These are phyloP conservation scores for Ametastegia equiseti DNA, from an alignment of 2,888 invertebrate genomes.

Conservation along the genomic window DNA sequence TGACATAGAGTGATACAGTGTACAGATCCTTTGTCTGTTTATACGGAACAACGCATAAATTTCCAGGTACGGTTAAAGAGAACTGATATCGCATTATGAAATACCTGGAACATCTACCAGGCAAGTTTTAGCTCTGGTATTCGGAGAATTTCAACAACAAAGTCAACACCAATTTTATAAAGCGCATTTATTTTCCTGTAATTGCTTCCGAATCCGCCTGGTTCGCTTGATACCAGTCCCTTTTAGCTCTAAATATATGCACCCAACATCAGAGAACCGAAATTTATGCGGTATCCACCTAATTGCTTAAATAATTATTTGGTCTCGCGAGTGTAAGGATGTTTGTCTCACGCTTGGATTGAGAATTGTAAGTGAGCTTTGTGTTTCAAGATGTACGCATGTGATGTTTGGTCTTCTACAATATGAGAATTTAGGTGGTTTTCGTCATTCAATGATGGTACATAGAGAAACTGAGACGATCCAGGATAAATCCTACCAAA, in stretches of 20 bases:
- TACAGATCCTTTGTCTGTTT: neutral
- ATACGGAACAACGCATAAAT: neutral
- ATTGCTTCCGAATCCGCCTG: constrained; percentile 2
- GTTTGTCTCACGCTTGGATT: neutral
- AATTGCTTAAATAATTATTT: constrained; percentile 27
- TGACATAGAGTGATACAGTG: neutral
- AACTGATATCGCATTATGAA: constrained; percentile 2
- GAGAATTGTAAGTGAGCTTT: neutral
- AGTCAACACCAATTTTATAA: constrained; percentile 17
- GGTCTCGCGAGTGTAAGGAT: neutral
- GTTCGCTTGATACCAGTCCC: neutral
- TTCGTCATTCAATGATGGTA: neutral
- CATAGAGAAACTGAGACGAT: neutral
- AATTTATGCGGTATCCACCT: neutral
- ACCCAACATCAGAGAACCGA: neutral
- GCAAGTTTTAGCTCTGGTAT: constrained; percentile 12
- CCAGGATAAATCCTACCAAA: neutral
- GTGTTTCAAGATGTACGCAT: neutral
- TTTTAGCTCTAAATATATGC: neutral
- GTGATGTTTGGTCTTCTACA: neutral
- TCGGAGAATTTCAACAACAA: constrained; percentile 25
- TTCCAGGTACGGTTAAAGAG: neutral
- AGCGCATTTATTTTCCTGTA: constrained; percentile 19
- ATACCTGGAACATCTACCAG: neutral
- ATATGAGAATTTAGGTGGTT: neutral